Evolutionary conservation across 2,113 vertebrate species (phyloP).

Genomic region (Tretioscincus oriximinensis): DNA sequence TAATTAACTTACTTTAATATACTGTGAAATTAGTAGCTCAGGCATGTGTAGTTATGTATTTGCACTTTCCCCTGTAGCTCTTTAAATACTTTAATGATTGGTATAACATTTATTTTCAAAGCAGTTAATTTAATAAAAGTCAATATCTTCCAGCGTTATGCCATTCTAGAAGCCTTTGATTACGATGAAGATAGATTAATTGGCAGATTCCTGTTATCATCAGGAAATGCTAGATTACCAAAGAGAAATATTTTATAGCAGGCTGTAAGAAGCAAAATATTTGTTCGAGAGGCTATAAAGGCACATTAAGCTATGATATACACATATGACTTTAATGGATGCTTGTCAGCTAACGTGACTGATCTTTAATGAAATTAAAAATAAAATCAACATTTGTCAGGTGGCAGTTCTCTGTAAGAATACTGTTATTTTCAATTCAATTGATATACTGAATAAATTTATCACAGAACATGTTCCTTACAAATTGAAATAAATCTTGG

Average conservation of each 20-base stretch:
- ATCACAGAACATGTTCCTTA: neutral
- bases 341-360: neutral
- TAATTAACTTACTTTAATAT: conserved; percentile 43
- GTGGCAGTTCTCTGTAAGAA: neutral
- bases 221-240: neutral
- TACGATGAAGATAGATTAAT: conserved; percentile 46
- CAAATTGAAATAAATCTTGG: neutral
- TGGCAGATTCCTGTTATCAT: conserved; percentile 27
- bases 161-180: conserved; percentile 41
- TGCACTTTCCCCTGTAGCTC: conserved; percentile 35
- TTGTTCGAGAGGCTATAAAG: neutral
- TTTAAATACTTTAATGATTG: conserved; percentile 53
- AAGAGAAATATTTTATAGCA: neutral
- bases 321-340: neutral
- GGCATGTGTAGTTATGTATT: conserved; percentile 23
- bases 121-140: conserved; percentile 61
- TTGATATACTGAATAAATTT: neutral
- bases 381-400: neutral
- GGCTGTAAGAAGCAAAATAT: neutral
- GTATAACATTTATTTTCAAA: conserved; percentile 39
- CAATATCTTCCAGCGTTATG: conserved; percentile 28
- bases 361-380: neutral
- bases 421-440: neutral
- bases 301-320: neutral
- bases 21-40: conserved; percentile 38